Evolutionary conservation across 2,888 invertebrate species (phyloP).

Genomic region (Ctenicera cuprea): DNA sequence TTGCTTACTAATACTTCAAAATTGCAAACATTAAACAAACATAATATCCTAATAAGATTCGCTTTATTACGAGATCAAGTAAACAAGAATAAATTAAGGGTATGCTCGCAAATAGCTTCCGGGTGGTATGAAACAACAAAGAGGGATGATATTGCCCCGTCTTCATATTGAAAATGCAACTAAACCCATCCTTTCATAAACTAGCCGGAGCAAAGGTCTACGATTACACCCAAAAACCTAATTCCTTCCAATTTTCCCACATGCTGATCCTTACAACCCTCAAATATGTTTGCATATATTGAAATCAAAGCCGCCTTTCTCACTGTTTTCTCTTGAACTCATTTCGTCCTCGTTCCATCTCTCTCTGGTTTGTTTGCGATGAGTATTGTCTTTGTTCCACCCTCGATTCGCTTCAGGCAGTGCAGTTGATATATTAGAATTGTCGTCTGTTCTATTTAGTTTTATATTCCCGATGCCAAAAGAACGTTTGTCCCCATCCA

Average conservation of each 20-base stretch:
- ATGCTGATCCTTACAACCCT: conserved; percentile 40
- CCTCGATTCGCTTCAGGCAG: conserved; percentile 54
- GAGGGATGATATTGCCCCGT: conserved; percentile 19
- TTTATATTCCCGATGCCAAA: conserved; percentile 57
- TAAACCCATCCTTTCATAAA: conserved; percentile 15
- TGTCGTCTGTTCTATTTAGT: conserved; percentile 61
- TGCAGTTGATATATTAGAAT: conserved; percentile 60
- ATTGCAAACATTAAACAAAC: conserved; percentile 34
- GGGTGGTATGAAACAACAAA: conserved; percentile 46
- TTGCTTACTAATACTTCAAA: not conserved
- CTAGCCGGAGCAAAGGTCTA: conserved; percentile 5
- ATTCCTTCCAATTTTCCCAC: conserved; percentile 34
- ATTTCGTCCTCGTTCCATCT: conserved; percentile 21
- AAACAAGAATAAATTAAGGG: conserved; percentile 53
- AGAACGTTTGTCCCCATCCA: conserved; percentile 44
- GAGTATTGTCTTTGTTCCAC: not conserved
- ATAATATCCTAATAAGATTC: conserved; percentile 49
- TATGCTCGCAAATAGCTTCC: conserved; percentile 45
- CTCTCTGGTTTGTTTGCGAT: not conserved
- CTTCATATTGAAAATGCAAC: conserved; percentile 36
- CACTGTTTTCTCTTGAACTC: conserved; percentile 49
- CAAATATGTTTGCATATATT: conserved; percentile 50
- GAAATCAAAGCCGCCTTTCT: conserved; percentile 51
- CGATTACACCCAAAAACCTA: conserved; percentile 23
- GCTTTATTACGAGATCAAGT: conserved; percentile 50